phyloP scores from a whole-genome alignment of 1,140 invertebrate species.

The Drosophila repletoides region DNA sequence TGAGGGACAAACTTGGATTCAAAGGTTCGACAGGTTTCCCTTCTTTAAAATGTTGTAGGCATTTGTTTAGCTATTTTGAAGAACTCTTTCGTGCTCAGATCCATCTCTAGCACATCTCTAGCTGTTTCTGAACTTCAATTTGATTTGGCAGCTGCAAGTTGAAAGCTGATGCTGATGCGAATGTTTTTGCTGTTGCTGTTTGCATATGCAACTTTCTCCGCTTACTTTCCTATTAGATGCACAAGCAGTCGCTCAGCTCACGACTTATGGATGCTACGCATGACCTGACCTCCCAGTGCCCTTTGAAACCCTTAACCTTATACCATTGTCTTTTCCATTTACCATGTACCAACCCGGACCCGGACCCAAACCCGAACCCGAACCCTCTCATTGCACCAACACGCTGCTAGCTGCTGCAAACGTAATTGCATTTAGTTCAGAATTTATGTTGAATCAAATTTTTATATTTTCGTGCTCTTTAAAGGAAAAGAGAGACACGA shows the following conservation, averaged over 20 bases:
- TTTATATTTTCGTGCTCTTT: conserved; percentile 29
- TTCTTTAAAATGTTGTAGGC: too few species aligned
- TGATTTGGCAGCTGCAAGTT: conserved; percentile 32
- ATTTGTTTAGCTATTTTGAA: too few species aligned
- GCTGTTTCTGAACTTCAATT: conserved; percentile 21
- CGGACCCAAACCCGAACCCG: too few species aligned
- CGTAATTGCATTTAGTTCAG: conserved; percentile 71
- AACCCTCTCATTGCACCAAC: not conserved
- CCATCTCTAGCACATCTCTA: not conserved
- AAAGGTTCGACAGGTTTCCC: too few species aligned
- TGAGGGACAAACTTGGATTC: too few species aligned
- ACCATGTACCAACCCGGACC: too few species aligned
- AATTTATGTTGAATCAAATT: conserved; percentile 65
- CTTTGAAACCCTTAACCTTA: not conserved
- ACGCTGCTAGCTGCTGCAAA: conserved; percentile 51
- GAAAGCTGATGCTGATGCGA: conserved; percentile 45
- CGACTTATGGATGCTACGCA: conserved; percentile 29
- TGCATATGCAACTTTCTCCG: conserved; percentile 53
- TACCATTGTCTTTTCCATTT: not conserved
- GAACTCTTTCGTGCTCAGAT: too few species aligned
- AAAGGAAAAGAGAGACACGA: too few species aligned
- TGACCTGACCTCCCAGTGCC: not conserved
- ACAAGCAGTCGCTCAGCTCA: conserved; percentile 34
- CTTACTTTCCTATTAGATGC: conserved; percentile 69
- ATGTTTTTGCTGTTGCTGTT: conserved; percentile 29